These are phyloP conservation scores for Craterocephalus amniculus DNA, from an alignment of 2,797 vertebrate genomes.

Conservation along the genomic window DNA sequence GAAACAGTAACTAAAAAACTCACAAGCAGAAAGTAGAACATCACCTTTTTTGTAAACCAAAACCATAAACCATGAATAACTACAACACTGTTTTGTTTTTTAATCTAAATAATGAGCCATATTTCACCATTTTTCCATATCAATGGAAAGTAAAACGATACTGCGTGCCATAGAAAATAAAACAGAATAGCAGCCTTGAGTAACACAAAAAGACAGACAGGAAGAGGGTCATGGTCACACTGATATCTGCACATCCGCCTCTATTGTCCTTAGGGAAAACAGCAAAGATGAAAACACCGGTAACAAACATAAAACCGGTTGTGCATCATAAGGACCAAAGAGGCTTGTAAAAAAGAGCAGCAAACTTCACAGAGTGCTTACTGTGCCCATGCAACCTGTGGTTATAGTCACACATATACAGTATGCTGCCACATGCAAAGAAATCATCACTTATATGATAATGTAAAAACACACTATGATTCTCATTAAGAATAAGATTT, in stretches of 20 bases:
- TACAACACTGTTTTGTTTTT: not conserved
- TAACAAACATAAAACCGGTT: conserved; percentile 19
- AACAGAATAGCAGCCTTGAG: conserved; percentile 1
- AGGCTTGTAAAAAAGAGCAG: conserved; percentile 32
- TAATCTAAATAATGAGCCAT: not conserved
- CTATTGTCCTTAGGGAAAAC: conserved; percentile 7
- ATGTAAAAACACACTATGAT: not conserved
- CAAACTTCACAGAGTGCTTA: conserved; percentile 33
- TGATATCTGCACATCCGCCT: conserved; percentile 14
- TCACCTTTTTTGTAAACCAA: too few species aligned
- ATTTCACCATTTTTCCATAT: not conserved
- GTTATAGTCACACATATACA: conserved; percentile 41
- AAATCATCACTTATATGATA: conserved; percentile 27
- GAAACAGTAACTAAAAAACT: too few species aligned
- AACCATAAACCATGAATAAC: too few species aligned
- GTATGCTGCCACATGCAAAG: not conserved
- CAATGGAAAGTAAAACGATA: not conserved
- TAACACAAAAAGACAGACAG: not conserved
- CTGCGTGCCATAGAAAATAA: not conserved
- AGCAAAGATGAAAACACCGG: conserved; percentile 36
- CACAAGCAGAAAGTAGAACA: too few species aligned
- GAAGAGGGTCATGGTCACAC: conserved; percentile 15
- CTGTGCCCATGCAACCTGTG: conserved; percentile 51
- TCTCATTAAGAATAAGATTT: conserved; percentile 22
- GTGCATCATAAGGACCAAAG: conserved; percentile 39